Conservation (phyloP, 2,797 vertebrate species). For the Eospalax fontanierii region DNA sequence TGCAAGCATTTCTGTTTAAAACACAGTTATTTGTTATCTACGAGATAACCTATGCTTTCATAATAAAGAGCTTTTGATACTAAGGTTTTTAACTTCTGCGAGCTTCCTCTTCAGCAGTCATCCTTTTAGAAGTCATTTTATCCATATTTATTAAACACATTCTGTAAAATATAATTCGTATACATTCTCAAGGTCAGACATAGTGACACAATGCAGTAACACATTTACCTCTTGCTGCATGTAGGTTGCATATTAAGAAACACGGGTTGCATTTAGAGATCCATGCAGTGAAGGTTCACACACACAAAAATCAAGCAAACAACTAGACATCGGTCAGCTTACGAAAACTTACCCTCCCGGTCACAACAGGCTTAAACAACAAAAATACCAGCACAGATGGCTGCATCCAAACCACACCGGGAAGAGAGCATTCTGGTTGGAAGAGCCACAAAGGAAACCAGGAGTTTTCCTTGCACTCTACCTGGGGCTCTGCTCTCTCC, state of each 20-base stretch:
- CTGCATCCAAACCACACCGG: slow-evolving; percentile 41
- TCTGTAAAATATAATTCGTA: slow-evolving; percentile 59
- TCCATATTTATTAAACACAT: slow-evolving; percentile 71
- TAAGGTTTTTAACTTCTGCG: slow-evolving; percentile 69
- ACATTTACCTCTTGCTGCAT: slow-evolving; percentile 63
- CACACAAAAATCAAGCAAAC: slow-evolving; percentile 56
- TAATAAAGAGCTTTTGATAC: slow-evolving; percentile 59
- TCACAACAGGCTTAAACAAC: neutral
- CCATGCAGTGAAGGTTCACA: slow-evolving; percentile 72
- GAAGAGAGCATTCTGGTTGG: neutral
- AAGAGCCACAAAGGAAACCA: slow-evolving; percentile 8
- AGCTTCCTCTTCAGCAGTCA: slow-evolving; percentile 5
- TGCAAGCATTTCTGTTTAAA: slow-evolving; percentile 15
- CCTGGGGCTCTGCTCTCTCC: slow-evolving; percentile 8
- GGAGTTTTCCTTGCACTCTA: neutral
- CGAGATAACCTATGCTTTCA: slow-evolving; percentile 58
- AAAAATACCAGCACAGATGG: slow-evolving; percentile 24
- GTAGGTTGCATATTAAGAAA: slow-evolving; percentile 52
- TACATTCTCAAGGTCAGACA: slow-evolving; percentile 63
- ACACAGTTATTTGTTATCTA: slow-evolving; percentile 8
- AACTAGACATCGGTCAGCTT: slow-evolving; percentile 67
- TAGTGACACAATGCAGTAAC: slow-evolving; percentile 59
- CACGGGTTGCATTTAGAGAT: slow-evolving; percentile 44
- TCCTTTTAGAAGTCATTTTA: slow-evolving; percentile 75
- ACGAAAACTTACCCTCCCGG: slow-evolving; percentile 39